phyloP scores from a whole-genome alignment of 2,797 vertebrate species.

The Rhinatrema bivittatum region DNA sequence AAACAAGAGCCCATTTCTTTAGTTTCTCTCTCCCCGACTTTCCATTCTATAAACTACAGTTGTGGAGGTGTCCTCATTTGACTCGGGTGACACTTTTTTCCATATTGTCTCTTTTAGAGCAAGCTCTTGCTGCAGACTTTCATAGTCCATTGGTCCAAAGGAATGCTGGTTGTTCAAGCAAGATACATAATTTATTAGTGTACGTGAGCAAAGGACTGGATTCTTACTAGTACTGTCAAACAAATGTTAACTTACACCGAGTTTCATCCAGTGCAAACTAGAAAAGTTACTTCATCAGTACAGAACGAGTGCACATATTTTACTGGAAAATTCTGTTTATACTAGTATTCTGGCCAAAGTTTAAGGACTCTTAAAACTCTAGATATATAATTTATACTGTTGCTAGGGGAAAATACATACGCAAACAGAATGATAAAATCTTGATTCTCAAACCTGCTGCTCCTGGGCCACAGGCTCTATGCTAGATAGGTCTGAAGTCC shows the following conservation, averaged over 20 bases:
- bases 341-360: no score
- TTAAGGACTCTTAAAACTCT: no score
- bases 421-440: no score
- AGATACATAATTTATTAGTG: conserved; percentile 87
- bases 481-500: no score
- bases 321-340: no score
- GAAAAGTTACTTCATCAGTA: no score
- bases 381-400: no score
- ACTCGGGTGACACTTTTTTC: conserved; percentile 94
- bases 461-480: no score
- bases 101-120: conserved; percentile 94
- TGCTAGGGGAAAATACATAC: no score
- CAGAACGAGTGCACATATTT: no score
- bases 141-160: conserved; percentile 94
- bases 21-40: conserved; percentile 70
- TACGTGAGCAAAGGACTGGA: conserved; percentile 47
- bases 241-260: conserved; percentile 42
- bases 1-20: conserved; percentile 46
- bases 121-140: conserved; percentile 95
- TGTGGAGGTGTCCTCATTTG: conserved; percentile 90
- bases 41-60: conserved; percentile 98
- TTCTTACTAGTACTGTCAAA: conserved; percentile 44
- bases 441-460: no score
- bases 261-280: no score
- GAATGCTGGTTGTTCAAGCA: conserved; percentile 85